Percentiles rank a stretch among this genome's conserved stretches.
phyloP scores from a whole-genome alignment of 2,888 invertebrate genomes.

The Epinotia bilunana region DNA sequence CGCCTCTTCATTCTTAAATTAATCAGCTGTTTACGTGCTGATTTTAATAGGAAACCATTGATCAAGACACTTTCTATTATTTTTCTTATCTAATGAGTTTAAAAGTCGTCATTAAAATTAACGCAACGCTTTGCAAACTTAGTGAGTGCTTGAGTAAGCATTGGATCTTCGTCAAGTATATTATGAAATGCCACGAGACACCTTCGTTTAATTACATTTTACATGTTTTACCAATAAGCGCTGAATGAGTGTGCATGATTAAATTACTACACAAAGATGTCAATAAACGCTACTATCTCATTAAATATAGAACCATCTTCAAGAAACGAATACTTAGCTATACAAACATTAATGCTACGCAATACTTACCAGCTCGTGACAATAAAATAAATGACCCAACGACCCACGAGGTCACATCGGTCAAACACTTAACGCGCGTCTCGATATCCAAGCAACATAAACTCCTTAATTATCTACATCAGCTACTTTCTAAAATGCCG shows the following conservation, averaged over 20 bases:
- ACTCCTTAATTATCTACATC: background rate
- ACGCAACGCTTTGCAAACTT: constrained; percentile 19
- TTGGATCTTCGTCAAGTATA: background rate
- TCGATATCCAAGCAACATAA: background rate
- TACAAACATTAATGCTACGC: background rate
- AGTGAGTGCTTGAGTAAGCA: constrained; percentile 12
- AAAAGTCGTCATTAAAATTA: constrained; percentile 19
- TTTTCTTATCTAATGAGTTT: constrained; percentile 25
- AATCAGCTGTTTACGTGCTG: background rate
- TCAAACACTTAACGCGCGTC: background rate
- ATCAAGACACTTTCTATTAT: constrained; percentile 36
- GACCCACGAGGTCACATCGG: constrained; percentile 9
- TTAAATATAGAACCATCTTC: background rate
- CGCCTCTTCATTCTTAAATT: background rate
- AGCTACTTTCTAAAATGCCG: too few species aligned
- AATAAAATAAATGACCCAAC: constrained; percentile 1
- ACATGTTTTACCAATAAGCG: background rate
- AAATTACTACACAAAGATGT: background rate
- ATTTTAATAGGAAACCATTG: constrained; percentile 12
- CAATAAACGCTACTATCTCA: constrained; percentile 3
- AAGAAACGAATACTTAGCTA: background rate
- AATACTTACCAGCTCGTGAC: background rate
- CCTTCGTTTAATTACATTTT: constrained; percentile 13
- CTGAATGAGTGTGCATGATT: constrained; percentile 10
- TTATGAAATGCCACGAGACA: constrained; percentile 6